A percentile compares a stretch with the other conserved stretches of the same genome.
These are phyloP conservation scores for Samia ricini DNA, from an alignment of 1,140 invertebrate species.

Conservation along the genomic window DNA sequence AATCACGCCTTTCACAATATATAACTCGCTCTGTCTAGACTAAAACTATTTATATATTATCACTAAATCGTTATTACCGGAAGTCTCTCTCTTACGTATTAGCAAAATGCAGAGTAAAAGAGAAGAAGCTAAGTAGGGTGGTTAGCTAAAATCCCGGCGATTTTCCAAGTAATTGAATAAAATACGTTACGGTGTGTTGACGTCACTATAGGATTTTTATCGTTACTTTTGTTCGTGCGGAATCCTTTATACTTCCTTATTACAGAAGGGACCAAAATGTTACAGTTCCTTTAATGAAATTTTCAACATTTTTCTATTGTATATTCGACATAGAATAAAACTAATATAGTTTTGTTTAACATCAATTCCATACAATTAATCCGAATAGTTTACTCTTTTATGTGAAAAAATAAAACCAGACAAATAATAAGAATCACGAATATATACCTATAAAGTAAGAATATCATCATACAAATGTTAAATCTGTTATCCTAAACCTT, in stretches of 20 bases:
- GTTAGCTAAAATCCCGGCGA: constrained; percentile 61
- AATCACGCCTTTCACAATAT: constrained; percentile 60
- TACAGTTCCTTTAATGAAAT: neutral
- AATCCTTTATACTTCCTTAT: constrained; percentile 8
- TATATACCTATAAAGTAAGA: too few species aligned
- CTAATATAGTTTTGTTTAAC: too few species aligned
- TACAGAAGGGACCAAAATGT: neutral
- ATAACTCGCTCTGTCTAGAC: constrained; percentile 71
- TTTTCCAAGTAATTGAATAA: constrained; percentile 76
- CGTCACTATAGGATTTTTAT: constrained; percentile 53
- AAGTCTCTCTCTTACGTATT: constrained; percentile 33
- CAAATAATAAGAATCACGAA: too few species aligned
- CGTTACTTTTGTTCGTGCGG: constrained; percentile 21
- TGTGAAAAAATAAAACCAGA: too few species aligned
- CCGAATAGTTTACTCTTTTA: too few species aligned
- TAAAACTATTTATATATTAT: constrained; percentile 73
- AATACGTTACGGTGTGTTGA: constrained; percentile 64
- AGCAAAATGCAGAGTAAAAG: constrained; percentile 25
- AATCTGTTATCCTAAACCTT: too few species aligned
- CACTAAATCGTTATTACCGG: constrained; percentile 59
- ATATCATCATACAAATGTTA: too few species aligned
- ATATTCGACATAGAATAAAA: neutral
- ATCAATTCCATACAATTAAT: too few species aligned
- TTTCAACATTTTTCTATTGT: neutral
- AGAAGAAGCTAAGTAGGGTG: constrained; percentile 45